These are phyloP conservation scores for Puffinus mauretanicus DNA, from an alignment of 2,113 vertebrate species.

Conservation along the genomic window DNA sequence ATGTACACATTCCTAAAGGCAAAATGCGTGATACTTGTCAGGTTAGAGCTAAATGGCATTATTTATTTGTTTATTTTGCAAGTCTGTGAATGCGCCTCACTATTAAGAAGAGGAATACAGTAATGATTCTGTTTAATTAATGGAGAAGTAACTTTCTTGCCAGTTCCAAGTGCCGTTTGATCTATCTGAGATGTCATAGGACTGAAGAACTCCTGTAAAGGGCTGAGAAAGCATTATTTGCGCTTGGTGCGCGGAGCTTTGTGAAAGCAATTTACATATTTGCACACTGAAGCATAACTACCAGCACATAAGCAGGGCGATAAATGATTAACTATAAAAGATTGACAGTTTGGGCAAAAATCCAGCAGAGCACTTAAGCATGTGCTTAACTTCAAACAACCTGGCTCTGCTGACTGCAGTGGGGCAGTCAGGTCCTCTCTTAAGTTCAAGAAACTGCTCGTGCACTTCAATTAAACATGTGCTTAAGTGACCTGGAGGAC, in stretches of 20 bases:
- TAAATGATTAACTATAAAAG: conserved; percentile 52
- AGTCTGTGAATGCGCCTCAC: neutral
- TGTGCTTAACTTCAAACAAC: conserved; percentile 17
- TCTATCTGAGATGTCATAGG: conserved; percentile 16
- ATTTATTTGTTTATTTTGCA: conserved; percentile 51
- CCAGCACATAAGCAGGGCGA: neutral
- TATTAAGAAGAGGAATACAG: neutral
- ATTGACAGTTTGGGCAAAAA: conserved; percentile 22
- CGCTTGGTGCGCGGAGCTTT: neutral
- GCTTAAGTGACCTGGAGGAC: neutral
- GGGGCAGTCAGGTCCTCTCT: neutral
- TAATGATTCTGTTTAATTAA: conserved; percentile 51
- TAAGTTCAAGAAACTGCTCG: neutral
- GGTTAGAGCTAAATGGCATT: neutral
- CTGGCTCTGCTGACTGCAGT: neutral
- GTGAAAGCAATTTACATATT: conserved; percentile 60
- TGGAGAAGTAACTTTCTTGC: conserved; percentile 22
- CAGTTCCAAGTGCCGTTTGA: conserved; percentile 11
- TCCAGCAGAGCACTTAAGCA: conserved; percentile 34
- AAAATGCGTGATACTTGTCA: neutral
- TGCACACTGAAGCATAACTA: conserved; percentile 58
- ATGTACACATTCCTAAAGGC: neutral
- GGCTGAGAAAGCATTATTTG: conserved; percentile 59
- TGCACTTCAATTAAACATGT: neutral
- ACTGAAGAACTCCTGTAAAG: neutral